Conservation (phyloP, 2,113 vertebrate species). For the Lipotes vexillifer region DNA sequence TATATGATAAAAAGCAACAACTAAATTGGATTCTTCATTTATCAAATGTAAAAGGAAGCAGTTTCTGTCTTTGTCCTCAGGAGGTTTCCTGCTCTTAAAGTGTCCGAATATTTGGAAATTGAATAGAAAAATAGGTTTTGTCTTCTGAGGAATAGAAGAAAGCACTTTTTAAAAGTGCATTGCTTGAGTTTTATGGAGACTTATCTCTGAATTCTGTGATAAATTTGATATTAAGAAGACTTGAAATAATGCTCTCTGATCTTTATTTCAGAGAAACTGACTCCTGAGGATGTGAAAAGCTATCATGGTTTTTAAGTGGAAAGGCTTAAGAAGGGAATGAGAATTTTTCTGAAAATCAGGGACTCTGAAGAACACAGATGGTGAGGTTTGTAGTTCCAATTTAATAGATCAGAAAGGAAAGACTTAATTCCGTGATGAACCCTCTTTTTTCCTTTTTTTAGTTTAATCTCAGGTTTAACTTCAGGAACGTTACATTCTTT, state of each 20-base stretch:
- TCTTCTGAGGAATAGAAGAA: not conserved
- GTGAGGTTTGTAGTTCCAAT: not conserved
- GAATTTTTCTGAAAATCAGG: constrained; percentile 11
- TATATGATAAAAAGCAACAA: not conserved
- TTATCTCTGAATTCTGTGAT: not conserved
- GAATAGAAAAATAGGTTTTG: not conserved
- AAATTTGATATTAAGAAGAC: not conserved
- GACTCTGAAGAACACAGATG: not conserved
- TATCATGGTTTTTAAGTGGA: not conserved
- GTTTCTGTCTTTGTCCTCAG: not conserved
- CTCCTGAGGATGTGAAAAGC: not conserved
- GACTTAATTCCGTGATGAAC: not conserved
- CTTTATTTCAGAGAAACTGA: not conserved
- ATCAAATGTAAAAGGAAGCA: not conserved
- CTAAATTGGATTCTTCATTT: not conserved
- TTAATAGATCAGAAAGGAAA: not conserved
- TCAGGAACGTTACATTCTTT: not conserved
- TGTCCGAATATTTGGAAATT: not conserved
- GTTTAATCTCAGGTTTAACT: not conserved
- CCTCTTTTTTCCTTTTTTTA: not conserved
- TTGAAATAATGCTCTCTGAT: not conserved
- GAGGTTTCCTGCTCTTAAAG: not conserved
- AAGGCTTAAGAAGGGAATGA: not conserved
- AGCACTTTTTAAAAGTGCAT: not conserved
- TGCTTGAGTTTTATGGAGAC: not conserved